Evolutionary conservation across 2,888 invertebrate species (phyloP).

Genomic region (Torymus tubicola): DNA sequence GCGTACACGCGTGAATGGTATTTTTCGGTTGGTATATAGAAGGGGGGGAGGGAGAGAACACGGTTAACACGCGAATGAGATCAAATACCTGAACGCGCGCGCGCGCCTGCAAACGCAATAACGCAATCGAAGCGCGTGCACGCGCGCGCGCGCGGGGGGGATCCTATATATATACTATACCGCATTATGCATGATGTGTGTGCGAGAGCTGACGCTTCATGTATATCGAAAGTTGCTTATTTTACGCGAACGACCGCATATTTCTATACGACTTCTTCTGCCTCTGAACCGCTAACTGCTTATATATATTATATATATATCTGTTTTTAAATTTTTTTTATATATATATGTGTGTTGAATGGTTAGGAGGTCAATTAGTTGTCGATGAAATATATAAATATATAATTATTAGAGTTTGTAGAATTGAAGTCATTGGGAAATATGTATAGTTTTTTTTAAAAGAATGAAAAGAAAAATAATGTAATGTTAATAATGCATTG

Average conservation of each 20-base stretch:
- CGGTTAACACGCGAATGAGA: slow-evolving; percentile 50
- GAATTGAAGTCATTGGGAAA: too few relatives aligned
- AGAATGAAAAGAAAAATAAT: too few relatives aligned
- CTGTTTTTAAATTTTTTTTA: too few relatives aligned
- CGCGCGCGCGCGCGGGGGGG: too few relatives aligned
- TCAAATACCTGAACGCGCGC: slow-evolving; percentile 63
- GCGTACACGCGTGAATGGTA: too few relatives aligned
- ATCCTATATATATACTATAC: slow-evolving; percentile 3
- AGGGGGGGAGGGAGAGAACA: slow-evolving; percentile 20
- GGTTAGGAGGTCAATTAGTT: too few relatives aligned
- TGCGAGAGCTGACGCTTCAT: slow-evolving; percentile 63
- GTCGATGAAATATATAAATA: too few relatives aligned
- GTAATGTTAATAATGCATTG: too few relatives aligned
- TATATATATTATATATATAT: too few relatives aligned
- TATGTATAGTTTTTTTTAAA: too few relatives aligned
- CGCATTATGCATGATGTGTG: slow-evolving; percentile 63
- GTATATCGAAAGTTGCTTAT: slow-evolving; percentile 67
- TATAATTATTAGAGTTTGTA: too few relatives aligned
- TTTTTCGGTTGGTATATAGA: slow-evolving; percentile 32
- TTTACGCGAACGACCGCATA: slow-evolving; percentile 65
- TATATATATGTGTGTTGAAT: too few relatives aligned
- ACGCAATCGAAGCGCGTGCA: slow-evolving; percentile 58
- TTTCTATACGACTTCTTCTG: slow-evolving; percentile 61
- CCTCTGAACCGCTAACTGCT: background rate
- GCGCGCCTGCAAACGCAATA: slow-evolving; percentile 56